phyloP scores from a whole-genome alignment of 2,113 vertebrate species.

The Amblyornis subalaris region DNA sequence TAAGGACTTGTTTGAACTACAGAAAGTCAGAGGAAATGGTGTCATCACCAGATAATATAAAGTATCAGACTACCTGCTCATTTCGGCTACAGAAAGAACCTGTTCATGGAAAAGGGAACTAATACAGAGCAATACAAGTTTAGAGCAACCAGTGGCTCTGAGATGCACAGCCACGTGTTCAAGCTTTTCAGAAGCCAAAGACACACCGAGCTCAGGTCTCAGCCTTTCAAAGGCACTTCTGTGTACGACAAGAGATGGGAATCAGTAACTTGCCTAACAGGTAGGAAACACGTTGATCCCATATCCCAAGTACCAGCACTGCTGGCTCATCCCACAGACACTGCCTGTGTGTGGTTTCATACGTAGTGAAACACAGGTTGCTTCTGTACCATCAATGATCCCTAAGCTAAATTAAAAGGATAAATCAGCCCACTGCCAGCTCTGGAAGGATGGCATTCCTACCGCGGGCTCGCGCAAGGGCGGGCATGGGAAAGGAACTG shows the following conservation, averaged over 20 bases:
- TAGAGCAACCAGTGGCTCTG: neutral
- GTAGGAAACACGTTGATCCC: neutral
- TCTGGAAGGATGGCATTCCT: neutral
- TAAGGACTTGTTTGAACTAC: neutral
- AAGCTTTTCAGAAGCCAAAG: neutral
- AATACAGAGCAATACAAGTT: neutral
- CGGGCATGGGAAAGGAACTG: neutral
- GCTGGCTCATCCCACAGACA: neutral
- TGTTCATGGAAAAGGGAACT: neutral
- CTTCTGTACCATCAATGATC: neutral
- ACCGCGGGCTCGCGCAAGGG: neutral
- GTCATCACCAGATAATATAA: neutral
- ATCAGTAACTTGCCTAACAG: neutral
- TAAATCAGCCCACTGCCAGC: neutral
- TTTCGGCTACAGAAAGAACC: neutral
- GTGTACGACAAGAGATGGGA: accelerated
- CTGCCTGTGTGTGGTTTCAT: neutral
- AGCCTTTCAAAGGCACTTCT: neutral
- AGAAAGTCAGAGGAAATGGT: neutral
- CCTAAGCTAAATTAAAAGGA: neutral
- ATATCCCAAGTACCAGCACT: neutral
- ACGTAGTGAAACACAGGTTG: neutral
- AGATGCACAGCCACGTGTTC: neutral
- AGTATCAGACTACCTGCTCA: neutral
- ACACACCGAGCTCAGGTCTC: neutral